Percentiles rank a stretch among this genome's conserved stretches.
phyloP scores from a whole-genome alignment of 2,113 vertebrate genomes.

The Smithornis capensis region DNA sequence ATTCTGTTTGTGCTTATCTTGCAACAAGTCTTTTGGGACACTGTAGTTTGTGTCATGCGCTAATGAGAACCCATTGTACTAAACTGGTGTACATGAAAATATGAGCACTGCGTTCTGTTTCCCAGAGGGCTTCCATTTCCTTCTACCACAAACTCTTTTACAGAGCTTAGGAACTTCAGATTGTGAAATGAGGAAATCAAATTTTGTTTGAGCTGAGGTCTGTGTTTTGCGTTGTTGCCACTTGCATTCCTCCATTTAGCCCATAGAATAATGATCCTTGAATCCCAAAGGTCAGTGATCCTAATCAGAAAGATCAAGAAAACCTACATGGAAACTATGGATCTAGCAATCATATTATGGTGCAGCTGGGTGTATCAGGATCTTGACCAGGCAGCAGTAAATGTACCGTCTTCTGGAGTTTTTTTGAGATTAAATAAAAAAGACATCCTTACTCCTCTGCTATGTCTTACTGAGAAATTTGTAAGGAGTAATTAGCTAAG shows the following conservation, averaged over 20 bases:
- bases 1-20: neutral
- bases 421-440: neutral
- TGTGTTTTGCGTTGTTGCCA: neutral
- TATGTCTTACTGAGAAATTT: neutral
- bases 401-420: neutral
- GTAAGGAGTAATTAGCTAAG: neutral
- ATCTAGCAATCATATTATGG: neutral
- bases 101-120: neutral
- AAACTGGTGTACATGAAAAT: neutral
- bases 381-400: neutral
- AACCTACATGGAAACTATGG: neutral
- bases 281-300: neutral
- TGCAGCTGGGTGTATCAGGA: neutral
- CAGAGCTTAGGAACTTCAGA: neutral
- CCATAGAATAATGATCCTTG: neutral
- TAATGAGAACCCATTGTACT: neutral
- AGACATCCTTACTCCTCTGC: neutral
- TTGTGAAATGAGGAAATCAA: neutral
- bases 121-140: neutral
- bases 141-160: neutral
- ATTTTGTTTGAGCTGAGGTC: neutral
- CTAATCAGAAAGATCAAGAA: neutral
- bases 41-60: neutral
- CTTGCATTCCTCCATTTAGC: neutral
- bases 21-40: neutral